phyloP scores from a whole-genome alignment of 1,140 invertebrate genomes.

The Whitmania pigra region DNA sequence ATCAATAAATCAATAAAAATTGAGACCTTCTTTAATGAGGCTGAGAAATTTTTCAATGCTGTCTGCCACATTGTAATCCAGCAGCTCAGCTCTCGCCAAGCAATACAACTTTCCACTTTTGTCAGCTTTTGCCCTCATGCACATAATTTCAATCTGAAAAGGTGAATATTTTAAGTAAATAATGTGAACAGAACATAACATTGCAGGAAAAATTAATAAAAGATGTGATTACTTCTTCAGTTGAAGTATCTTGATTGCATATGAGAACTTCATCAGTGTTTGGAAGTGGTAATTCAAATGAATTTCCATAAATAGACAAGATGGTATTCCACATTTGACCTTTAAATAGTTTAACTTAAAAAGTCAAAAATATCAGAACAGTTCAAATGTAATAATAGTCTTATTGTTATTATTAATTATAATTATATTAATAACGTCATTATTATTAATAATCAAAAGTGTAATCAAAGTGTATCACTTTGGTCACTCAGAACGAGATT shows the following conservation, averaged over 20 bases:
- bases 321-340: conserved; percentile 32
- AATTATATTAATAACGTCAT: no score
- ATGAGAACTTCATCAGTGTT: conserved; percentile 34
- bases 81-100: conserved; percentile 29
- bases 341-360: conserved; percentile 23
- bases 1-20: no score
- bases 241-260: conserved; percentile 32
- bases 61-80: conserved; percentile 31
- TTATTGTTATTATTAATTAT: no score
- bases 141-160: conserved; percentile 31
- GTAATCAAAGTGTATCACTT: no score
- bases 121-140: conserved; percentile 28
- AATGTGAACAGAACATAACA: no score
- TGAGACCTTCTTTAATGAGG: neutral
- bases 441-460: no score
- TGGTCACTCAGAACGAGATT: no score
- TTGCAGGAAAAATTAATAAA: no score
- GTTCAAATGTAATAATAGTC: no score
- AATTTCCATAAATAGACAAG: conserved; percentile 31
- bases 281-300: conserved; percentile 28
- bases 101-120: conserved; percentile 28
- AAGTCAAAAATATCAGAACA: neutral
- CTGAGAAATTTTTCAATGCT: conserved; percentile 27
- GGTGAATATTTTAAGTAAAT: no score
- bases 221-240: conserved; percentile 31